Evolutionary conservation across 2,888 invertebrate species (phyloP), one percentile per base, ranked within the genome.

Genomic region (Tholera decimalis): DNA sequence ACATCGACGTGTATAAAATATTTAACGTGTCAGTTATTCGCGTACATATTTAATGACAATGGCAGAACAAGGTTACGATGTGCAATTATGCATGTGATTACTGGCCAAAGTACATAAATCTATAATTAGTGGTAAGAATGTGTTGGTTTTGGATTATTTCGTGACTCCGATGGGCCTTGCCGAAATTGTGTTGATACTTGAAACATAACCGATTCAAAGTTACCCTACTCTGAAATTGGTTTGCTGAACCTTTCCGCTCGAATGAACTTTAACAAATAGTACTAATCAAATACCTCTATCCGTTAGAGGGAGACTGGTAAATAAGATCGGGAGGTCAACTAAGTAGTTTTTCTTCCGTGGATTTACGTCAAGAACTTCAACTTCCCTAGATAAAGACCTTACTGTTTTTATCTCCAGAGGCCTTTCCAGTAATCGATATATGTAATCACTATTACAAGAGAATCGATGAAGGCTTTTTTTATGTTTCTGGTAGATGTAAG

Each of bases 81-180:
- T 83, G 82, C 85, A 86, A 78, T 82, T 84, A 80, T 82, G 77
- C 80, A 83, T 80, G 72, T 80, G 77, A 83, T 82, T 80, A 82
- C 67, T 44, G 70, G 26, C 35, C 79, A 64, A 75, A 69, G 68
- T 75, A 63, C 75, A 74, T 73, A 72, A 76, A 81, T 82, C 76
- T 83, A 67, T 75, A 77, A 73, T 75, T 80, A 83, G 80, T 77
- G 67, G 73, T 69, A 57, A 59, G 54, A 53, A 64, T 66, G 64
- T 64, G 66, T 68, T 62, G 64, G 58, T 68, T 68, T 58, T 41
- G 51, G 65, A 64, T 37, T 76, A 54, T 33, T 51, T 20, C 53
- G 49, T 18, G 28, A 51, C 30, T 46, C 18, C 26, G 51, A 11
- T 3, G 37, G 22, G 39, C 24, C 37, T 70, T 24, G 41, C 28